Evolutionary conservation across 2,113 vertebrate species (phyloP).

Genomic region (Nyctereutes procyonoides): DNA sequence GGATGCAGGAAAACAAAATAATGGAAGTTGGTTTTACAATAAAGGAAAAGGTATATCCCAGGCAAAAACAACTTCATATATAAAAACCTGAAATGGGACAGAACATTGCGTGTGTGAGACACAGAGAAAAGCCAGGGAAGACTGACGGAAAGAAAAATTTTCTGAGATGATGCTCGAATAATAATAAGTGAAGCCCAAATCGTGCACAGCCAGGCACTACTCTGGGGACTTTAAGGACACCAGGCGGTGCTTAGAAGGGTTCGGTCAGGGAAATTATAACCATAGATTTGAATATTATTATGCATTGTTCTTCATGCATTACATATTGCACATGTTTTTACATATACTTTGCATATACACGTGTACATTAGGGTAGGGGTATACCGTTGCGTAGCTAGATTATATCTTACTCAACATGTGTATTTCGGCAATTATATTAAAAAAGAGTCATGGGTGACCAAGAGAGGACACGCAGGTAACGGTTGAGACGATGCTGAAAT

Average conservation of each 20-base stretch:
- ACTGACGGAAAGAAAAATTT: not conserved
- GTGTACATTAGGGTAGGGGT: not conserved
- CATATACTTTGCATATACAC: not conserved
- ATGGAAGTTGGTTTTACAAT: not conserved
- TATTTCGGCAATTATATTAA: not conserved
- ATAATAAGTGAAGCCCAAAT: not conserved
- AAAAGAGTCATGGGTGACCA: not conserved
- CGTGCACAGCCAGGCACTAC: rapidly evolving
- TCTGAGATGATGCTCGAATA: not conserved
- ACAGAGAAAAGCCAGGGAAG: not conserved
- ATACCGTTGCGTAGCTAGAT: not conserved
- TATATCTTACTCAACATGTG: not conserved
- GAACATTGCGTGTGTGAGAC: not conserved
- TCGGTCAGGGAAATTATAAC: not conserved
- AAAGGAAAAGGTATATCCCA: not conserved
- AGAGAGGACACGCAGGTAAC: not conserved
- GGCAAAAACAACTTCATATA: not conserved
- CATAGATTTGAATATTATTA: not conserved
- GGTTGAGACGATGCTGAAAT: not conserved
- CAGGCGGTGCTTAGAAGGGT: not conserved
- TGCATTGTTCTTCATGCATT: not conserved
- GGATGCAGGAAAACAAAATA: not conserved
- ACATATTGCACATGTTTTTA: not conserved
- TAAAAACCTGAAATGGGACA: not conserved
- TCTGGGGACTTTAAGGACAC: not conserved